Percentiles rank a stretch among this genome's conserved stretches.
phyloP scores from a whole-genome alignment of 2,888 invertebrate genomes.

The Tiphia femorata region DNA sequence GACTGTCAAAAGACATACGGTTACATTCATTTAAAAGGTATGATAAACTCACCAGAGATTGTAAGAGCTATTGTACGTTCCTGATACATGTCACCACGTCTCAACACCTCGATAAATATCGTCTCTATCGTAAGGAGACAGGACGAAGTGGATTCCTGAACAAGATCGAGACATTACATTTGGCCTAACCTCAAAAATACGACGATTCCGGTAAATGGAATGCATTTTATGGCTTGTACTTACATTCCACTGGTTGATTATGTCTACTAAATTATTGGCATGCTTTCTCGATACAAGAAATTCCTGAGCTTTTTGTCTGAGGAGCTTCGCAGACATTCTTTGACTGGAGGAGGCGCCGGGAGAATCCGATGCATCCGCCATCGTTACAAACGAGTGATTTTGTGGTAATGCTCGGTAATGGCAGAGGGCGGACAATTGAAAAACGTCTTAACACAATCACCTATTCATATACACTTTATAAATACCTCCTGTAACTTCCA shows the following conservation, averaged over 20 bases:
- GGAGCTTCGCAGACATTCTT: slow-evolving; percentile 76
- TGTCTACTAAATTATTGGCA: slow-evolving; percentile 77
- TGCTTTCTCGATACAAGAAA: slow-evolving; percentile 77
- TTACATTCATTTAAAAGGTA: neutral
- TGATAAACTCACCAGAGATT: slow-evolving; percentile 53
- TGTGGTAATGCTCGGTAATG: slow-evolving; percentile 3
- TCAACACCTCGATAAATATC: slow-evolving; percentile 78
- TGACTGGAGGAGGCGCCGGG: slow-evolving; percentile 51
- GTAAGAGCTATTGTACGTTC: slow-evolving; percentile 66
- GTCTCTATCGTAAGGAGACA: slow-evolving; percentile 79
- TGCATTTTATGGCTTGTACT: slow-evolving; percentile 34
- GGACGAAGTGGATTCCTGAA: slow-evolving; percentile 67
- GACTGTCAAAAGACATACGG: neutral
- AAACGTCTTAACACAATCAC: too few relatives aligned
- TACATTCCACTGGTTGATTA: slow-evolving; percentile 79
- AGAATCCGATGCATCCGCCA: slow-evolving; percentile 55
- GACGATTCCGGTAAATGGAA: too few relatives aligned
- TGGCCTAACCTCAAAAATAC: too few relatives aligned
- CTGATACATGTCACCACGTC: slow-evolving; percentile 76
- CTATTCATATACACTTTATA: neutral
- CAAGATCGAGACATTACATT: neutral
- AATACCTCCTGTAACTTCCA: neutral
- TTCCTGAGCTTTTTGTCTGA: slow-evolving; percentile 79
- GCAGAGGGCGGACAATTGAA: slow-evolving; percentile 3
- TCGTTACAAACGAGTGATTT: slow-evolving; percentile 27